Percentiles rank a stretch among this genome's conserved stretches.
Conservation (phyloP, 1,140 invertebrate species). For the Drosophila parabipectinata region DNA sequence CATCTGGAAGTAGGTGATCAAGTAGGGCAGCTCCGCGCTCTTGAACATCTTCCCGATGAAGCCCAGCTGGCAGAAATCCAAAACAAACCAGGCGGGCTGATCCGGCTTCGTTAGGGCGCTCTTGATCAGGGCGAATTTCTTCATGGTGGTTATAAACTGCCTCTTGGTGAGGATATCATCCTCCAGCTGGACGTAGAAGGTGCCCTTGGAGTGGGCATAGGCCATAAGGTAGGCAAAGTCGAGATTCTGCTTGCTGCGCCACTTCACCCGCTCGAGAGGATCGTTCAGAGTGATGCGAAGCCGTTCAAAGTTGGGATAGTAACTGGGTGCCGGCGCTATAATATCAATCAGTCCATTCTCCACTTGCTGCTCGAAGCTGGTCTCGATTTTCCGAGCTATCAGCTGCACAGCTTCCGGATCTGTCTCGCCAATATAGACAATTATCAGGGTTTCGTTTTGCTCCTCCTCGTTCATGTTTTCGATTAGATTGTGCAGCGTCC, state of each 20-base stretch:
- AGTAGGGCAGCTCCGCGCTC: conserved; percentile 92
- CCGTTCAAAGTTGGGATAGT: conserved; percentile 94
- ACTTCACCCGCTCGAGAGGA: conserved; percentile 93
- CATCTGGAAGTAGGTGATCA: conserved; percentile 96
- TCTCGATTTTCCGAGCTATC: conserved; percentile 90
- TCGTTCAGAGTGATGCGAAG: conserved; percentile 93
- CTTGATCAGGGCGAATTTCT: conserved; percentile 93
- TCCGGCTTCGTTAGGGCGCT: conserved; percentile 87
- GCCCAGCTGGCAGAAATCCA: conserved; percentile 97
- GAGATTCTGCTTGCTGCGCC: conserved; percentile 98
- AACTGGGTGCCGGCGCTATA: conserved; percentile 92
- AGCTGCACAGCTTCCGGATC: conserved; percentile 89
- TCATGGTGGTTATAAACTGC: conserved; percentile 93
- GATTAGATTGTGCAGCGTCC: conserved; percentile 94
- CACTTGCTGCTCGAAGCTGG: conserved; percentile 90
- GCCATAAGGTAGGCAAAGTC: conserved; percentile 99
- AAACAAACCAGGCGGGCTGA: conserved; percentile 92
- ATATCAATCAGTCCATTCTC: conserved; percentile 95
- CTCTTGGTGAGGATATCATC: conserved; percentile 97
- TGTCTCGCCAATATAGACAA: conserved; percentile 95
- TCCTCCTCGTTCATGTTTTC: conserved; percentile 91
- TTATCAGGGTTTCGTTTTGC: conserved; percentile 91
- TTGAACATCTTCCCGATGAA: conserved; percentile 98
- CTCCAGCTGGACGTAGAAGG: conserved; percentile 95
- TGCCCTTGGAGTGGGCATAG: conserved; percentile 93